Evolutionary conservation across 2,113 vertebrate species (phyloP), one percentile per base, ranked within the genome.

Genomic region (Oriolus oriolus): DNA sequence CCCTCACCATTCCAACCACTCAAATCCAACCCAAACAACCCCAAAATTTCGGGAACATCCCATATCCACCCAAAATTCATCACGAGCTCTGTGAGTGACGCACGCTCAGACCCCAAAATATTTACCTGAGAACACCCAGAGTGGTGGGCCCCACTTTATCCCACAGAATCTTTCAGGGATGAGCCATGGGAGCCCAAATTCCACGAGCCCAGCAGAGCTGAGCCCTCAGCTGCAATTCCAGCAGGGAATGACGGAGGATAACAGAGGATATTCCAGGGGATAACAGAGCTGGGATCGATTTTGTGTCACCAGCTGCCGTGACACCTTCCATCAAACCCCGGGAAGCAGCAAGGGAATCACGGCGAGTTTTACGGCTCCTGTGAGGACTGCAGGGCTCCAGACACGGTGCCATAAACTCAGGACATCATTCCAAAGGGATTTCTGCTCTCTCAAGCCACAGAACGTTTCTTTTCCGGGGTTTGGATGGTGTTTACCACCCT

Each of bases 191-290:
- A 77, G 13, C 59, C 50, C n/a, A 37, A n/a, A 52, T 15, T 54
- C 45, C 7, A 0, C 0, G 0, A 66, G 41, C 9, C 27, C 53
- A 56, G 53, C 53, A 56, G 53, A 17, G 37, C 37, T 5, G 1
- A 75, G 61, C 13, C n/a, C 49, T 28, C 3, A 1, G 35, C 27
- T 14, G 9, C 44, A 31, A 45, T 13, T 33, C 28, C 24, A 30
- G 4, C 49, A 12, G 31, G 53, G 53, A 56, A n/a, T n/a, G n/a
- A n/a, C n/a, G n/a, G n/a, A n/a, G n/a, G n/a, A 33, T 54, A 33
- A 33, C 3, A 8, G 53, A 33, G 53, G 30, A 54, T 54, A 54
- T 54, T 54, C 5, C 31, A 21, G 47, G 64, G 64, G 19, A 54
- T 31, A 30, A 41, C 33, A 2, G 5, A 57, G 50, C 50, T 12